Conservation (phyloP, 2,797 vertebrate species). For the Moxostoma hubbsi region DNA sequence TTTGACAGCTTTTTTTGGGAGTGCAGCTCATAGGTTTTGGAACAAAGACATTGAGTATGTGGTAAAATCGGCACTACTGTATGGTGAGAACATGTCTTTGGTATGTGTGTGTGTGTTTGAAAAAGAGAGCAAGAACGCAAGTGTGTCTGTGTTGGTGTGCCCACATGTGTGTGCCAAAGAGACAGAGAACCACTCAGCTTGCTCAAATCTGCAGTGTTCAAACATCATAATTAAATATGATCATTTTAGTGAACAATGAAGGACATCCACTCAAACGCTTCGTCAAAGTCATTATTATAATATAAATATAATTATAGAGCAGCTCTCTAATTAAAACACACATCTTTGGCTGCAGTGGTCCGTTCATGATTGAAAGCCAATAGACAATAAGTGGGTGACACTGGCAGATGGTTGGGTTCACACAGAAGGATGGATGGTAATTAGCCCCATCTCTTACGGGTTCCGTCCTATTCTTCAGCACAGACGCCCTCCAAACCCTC, state of each 20-base stretch:
- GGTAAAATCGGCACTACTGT: too few relatives aligned
- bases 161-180: slow-evolving; percentile 36
- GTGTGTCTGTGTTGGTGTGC: slow-evolving; percentile 22
- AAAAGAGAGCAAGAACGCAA: not conserved
- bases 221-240: slow-evolving; percentile 69
- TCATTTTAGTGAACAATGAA: slow-evolving; percentile 64
- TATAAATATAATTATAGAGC: slow-evolving; percentile 69
- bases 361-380: slow-evolving; percentile 60
- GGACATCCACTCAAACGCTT: slow-evolving; percentile 61
- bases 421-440: slow-evolving; percentile 65
- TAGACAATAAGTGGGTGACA: slow-evolving; percentile 61
- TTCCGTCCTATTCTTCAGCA: slow-evolving; percentile 60
- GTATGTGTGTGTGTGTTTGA: not conserved
- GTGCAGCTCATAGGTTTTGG: not conserved
- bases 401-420: slow-evolving; percentile 65
- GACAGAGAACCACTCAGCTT: slow-evolving; percentile 55
- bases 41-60: not conserved
- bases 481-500: slow-evolving; percentile 59
- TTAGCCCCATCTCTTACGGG: slow-evolving; percentile 63
- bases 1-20: too few relatives aligned
- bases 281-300: slow-evolving; percentile 67
- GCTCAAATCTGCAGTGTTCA: slow-evolving; percentile 62
- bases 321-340: slow-evolving; percentile 69
- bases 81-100: not conserved
- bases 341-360: slow-evolving; percentile 62